Evolutionary conservation across 2,113 vertebrate species (phyloP).

Genomic region (Neopipo cinnamomea): DNA sequence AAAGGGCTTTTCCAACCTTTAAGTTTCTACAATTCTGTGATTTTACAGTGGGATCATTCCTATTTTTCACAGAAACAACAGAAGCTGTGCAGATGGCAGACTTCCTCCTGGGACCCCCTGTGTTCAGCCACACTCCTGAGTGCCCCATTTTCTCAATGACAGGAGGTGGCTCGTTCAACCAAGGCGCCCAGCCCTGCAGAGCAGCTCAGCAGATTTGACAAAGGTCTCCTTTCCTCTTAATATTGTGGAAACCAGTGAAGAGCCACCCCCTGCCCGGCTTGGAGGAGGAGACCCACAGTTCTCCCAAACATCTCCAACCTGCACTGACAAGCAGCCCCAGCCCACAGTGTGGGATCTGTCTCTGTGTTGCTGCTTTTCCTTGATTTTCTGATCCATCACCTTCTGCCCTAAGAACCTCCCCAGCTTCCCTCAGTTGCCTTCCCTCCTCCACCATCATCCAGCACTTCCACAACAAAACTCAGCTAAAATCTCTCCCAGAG

Average conservation of each 20-base stretch:
- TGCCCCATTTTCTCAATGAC: not conserved
- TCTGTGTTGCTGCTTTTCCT: not conserved
- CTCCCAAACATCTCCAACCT: not conserved
- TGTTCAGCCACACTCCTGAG: not conserved
- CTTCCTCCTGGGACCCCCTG: not conserved
- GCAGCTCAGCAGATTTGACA: not conserved
- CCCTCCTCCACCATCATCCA: not conserved
- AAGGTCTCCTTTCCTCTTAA: not conserved
- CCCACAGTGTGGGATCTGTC: rapidly evolving
- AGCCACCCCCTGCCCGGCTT: not conserved
- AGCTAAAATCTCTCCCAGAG: not conserved
- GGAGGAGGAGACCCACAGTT: not conserved
- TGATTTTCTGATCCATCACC: not conserved
- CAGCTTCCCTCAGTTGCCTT: not conserved
- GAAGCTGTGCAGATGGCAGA: not conserved
- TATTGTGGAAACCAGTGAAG: not conserved
- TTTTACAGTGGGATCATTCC: not conserved
- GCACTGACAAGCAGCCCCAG: rapidly evolving
- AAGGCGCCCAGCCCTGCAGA: not conserved
- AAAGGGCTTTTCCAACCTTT: not conserved
- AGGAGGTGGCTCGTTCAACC: not conserved
- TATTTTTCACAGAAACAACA: not conserved
- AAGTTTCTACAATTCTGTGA: not conserved
- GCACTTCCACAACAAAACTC: not conserved
- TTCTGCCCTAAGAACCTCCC: not conserved